A percentile compares a stretch with the other conserved stretches of the same genome.
Conservation (phyloP, 2,113 vertebrate genomes). For the Lathamus discolor region DNA sequence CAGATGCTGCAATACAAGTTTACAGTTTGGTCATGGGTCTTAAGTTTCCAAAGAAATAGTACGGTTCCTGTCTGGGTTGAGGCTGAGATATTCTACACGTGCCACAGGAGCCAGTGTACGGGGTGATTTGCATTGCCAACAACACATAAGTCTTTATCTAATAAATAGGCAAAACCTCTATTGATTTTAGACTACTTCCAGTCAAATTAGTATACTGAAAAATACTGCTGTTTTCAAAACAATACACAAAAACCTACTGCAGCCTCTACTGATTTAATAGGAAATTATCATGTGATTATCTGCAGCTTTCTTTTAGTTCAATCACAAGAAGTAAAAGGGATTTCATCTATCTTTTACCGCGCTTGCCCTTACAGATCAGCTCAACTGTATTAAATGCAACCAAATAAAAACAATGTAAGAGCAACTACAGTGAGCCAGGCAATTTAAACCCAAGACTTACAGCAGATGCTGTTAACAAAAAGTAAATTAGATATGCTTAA, state of each 20-base stretch:
- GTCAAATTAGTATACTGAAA: neutral
- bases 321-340: neutral
- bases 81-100: neutral
- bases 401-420: neutral
- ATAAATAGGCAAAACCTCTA: neutral
- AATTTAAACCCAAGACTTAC: neutral
- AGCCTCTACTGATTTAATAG: neutral
- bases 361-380: neutral
- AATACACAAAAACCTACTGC: neutral
- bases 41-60: neutral
- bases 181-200: neutral
- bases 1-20: neutral
- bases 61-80: neutral
- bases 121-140: neutral
- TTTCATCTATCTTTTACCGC: neutral
- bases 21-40: neutral
- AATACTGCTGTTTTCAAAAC: neutral
- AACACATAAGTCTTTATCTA: fast-evolving
- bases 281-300: neutral
- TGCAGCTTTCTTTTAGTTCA: neutral
- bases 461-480: neutral
- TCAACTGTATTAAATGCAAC: neutral
- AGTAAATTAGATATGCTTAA: neutral
- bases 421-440: neutral
- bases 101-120: neutral